Percentiles rank a stretch among this genome's conserved stretches.
phyloP scores from a whole-genome alignment of 1,140 invertebrate species.

The Drosophila pandora region DNA sequence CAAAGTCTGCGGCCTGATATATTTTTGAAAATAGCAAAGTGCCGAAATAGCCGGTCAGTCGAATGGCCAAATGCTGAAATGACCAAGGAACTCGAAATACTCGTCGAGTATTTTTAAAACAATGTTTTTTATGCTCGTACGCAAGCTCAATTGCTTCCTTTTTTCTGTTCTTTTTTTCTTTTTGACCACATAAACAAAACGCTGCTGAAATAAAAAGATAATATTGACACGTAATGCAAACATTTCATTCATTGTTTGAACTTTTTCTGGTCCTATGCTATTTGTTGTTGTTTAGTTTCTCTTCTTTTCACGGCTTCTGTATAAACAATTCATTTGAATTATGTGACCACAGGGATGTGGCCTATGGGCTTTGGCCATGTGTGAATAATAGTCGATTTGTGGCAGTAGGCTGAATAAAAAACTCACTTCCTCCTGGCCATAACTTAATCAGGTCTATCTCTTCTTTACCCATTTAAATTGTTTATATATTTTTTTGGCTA shows the following conservation, averaged over 20 bases:
- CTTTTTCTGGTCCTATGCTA: slow-evolving; percentile 21
- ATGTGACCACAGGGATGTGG: slow-evolving; percentile 28
- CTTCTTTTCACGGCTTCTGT: slow-evolving; percentile 22
- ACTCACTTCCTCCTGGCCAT: slow-evolving; percentile 20
- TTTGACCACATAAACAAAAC: slow-evolving; percentile 65
- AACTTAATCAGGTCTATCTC: slow-evolving; percentile 8
- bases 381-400: slow-evolving; percentile 36
- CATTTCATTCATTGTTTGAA: slow-evolving; percentile 78
- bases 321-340: slow-evolving; percentile 48
- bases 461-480: background rate
- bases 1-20: slow-evolving; percentile 54
- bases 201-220: slow-evolving; percentile 56
- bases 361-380: slow-evolving; percentile 9
- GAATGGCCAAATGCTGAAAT: slow-evolving; percentile 8
- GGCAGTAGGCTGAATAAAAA: slow-evolving; percentile 1
- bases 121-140: slow-evolving; percentile 69
- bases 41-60: slow-evolving; percentile 40
- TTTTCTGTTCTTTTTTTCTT: slow-evolving; percentile 14
- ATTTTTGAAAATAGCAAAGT: slow-evolving; percentile 53
- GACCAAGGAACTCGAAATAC: slow-evolving; percentile 30
- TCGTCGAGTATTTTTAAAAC: slow-evolving; percentile 69
- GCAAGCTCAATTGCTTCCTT: slow-evolving; percentile 58
- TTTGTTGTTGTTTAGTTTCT: slow-evolving; percentile 38
- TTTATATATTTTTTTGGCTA: background rate
- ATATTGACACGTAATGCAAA: slow-evolving; percentile 78